Evolutionary conservation across 2,888 invertebrate genomes (phyloP).

Genomic region (Alloscopus bannaensis): DNA sequence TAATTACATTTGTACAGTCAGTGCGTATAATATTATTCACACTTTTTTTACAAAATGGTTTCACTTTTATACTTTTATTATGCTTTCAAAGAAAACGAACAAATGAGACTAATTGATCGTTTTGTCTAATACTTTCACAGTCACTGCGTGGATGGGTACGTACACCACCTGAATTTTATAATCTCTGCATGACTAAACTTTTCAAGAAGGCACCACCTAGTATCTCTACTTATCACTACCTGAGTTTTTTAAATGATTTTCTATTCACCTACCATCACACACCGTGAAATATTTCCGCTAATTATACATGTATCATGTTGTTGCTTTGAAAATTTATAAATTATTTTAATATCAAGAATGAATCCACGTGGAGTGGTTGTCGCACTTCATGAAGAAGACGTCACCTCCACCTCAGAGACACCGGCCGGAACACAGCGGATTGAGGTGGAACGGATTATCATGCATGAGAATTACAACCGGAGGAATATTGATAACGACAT

Average conservation of each 20-base stretch:
- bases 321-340: neutral
- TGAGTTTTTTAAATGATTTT: too few relatives aligned
- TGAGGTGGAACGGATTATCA: constrained; percentile 65
- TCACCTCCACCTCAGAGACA: constrained; percentile 52
- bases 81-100: too few relatives aligned
- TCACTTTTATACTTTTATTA: too few relatives aligned
- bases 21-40: neutral
- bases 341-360: constrained; percentile 49
- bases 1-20: constrained; percentile 10
- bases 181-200: too few relatives aligned
- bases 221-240: too few relatives aligned
- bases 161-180: too few relatives aligned
- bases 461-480: constrained; percentile 67
- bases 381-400: constrained; percentile 70
- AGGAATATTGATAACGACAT: constrained; percentile 69
- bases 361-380: constrained; percentile 65
- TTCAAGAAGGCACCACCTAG: too few relatives aligned
- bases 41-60: constrained; percentile 37
- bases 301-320: constrained; percentile 6
- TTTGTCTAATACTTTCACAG: too few relatives aligned
- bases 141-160: constrained; percentile 71
- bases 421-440: constrained; percentile 26
- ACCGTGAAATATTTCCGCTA: too few relatives aligned
- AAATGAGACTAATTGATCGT: too few relatives aligned
- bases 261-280: neutral